phyloP scores from a whole-genome alignment of 1,140 invertebrate species.

The Scaptomyza pallida region DNA sequence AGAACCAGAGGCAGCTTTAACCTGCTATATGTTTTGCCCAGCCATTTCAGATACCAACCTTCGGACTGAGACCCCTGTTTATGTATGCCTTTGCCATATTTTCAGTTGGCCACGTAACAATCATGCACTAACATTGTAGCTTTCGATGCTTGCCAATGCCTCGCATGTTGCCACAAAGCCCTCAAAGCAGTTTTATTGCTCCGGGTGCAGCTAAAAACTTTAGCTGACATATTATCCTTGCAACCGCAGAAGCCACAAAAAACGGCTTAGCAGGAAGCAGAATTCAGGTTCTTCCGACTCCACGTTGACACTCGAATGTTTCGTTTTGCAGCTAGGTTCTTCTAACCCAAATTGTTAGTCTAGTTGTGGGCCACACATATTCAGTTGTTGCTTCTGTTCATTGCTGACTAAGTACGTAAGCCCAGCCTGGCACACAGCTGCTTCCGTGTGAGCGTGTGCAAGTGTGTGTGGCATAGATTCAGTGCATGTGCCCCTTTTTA shows the following conservation, averaged over 20 bases:
- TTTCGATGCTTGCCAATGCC: constrained; percentile 5
- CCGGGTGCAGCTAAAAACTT: constrained; percentile 59
- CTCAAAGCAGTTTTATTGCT: constrained; percentile 65
- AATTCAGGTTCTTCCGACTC: constrained; percentile 14
- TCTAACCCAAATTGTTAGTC: constrained; percentile 71
- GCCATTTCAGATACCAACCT: too few species aligned
- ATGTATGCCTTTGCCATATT: too few species aligned
- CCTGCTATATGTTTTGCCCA: too few species aligned
- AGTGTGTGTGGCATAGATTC: constrained; percentile 51
- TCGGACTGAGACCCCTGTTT: not conserved
- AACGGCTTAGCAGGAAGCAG: constrained; percentile 63
- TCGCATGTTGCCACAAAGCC: constrained; percentile 37
- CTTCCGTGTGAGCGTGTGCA: constrained; percentile 22
- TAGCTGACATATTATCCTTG: constrained; percentile 74
- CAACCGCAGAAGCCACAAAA: constrained; percentile 67
- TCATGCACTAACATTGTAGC: constrained; percentile 13
- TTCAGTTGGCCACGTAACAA: not conserved
- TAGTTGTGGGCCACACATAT: constrained; percentile 35
- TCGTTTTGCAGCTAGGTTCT: constrained; percentile 51
- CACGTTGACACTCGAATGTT: constrained; percentile 19
- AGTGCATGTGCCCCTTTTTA: constrained; percentile 72
- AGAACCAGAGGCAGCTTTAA: not conserved
- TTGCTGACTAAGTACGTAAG: constrained; percentile 63
- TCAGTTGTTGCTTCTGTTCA: constrained; percentile 8
- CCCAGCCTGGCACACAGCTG: constrained; percentile 64